Percentiles rank a stretch among this genome's conserved stretches.
These are phyloP conservation scores for Rousettus madagascariensis DNA, from an alignment of 2,797 vertebrate genomes.

Conservation along the genomic window DNA sequence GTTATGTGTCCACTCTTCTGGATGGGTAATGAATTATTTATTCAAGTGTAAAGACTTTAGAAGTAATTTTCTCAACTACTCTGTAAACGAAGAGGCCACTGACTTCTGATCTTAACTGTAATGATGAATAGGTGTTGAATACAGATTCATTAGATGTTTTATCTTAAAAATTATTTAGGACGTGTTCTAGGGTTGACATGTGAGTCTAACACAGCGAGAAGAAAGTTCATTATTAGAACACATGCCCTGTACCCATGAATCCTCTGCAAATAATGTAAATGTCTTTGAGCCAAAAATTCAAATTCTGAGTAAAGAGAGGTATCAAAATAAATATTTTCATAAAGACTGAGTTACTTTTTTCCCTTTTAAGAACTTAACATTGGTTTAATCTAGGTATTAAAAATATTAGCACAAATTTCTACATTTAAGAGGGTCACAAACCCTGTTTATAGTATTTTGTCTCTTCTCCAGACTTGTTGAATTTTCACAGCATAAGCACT, in stretches of 20 bases:
- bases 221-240: background rate
- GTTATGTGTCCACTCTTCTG: background rate
- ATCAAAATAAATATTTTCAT: background rate
- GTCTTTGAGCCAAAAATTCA: conserved; percentile 16
- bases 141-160: background rate
- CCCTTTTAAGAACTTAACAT: conserved; percentile 10
- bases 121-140: background rate
- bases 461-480: background rate
- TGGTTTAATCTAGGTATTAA: background rate
- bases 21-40: conserved; percentile 29
- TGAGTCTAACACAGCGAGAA: background rate
- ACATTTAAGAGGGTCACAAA: background rate
- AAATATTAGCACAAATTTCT: background rate
- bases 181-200: background rate
- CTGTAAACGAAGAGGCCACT: background rate
- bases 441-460: background rate
- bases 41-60: background rate
- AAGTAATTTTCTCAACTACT: conserved; percentile 1
- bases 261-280: background rate
- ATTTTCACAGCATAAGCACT: background rate
- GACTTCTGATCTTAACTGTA: background rate
- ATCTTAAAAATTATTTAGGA: background rate
- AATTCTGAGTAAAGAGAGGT: conserved; percentile 17
- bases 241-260: background rate
- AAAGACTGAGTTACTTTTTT: conserved; percentile 1